phyloP scores from a whole-genome alignment of 2,113 vertebrate species.

The Gadus macrocephalus region DNA sequence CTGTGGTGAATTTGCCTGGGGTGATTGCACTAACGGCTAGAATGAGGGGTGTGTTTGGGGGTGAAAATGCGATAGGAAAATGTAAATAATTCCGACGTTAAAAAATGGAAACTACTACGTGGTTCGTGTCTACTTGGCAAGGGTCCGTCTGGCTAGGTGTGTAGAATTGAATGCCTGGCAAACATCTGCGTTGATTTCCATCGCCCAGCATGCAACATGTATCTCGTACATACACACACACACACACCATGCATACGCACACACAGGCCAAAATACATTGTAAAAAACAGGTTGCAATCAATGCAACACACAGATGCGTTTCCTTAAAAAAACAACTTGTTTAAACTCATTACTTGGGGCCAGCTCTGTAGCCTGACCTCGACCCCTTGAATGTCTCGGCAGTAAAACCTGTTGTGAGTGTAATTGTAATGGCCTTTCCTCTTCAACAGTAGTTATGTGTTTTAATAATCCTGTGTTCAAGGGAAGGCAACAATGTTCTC shows the following conservation, averaged over 20 bases:
- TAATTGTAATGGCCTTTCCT: no score
- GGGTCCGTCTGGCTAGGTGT: no score
- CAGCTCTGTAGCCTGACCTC: no score
- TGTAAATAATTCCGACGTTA: neutral
- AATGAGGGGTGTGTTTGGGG: conserved; percentile 36
- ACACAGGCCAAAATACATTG: neutral
- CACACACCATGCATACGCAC: neutral
- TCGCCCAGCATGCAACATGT: no score
- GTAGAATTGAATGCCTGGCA: no score
- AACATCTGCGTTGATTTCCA: no score
- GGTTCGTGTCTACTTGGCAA: conserved; percentile 20
- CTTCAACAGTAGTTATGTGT: neutral
- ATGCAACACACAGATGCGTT: no score
- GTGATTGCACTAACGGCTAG: conserved; percentile 59
- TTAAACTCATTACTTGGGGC: no score
- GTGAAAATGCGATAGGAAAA: neutral
- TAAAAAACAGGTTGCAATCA: no score
- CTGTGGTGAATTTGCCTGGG: conserved; percentile 54
- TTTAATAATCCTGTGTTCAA: neutral
- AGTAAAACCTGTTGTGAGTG: no score
- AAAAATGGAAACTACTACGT: conserved; percentile 7
- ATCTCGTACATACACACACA: neutral
- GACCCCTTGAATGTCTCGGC: no score
- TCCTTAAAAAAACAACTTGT: no score
- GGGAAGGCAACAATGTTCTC: neutral